Evolutionary conservation across 2,888 invertebrate genomes (phyloP).

Genomic region (Andrena trimmerana): DNA sequence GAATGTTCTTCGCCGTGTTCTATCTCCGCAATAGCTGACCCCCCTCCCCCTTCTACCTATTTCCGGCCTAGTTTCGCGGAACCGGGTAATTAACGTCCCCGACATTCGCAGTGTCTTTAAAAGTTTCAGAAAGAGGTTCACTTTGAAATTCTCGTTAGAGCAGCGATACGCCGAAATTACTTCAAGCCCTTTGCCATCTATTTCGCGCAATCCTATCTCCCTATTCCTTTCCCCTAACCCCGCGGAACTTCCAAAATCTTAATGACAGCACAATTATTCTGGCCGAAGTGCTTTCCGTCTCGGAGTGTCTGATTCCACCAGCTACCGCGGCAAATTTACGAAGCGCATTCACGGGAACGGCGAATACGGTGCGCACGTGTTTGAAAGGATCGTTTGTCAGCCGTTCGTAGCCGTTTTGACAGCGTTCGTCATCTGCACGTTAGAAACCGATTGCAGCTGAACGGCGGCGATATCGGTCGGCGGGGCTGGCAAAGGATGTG

Average conservation of each 20-base stretch:
- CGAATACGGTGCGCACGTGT: background rate
- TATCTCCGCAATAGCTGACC: slow-evolving; percentile 47
- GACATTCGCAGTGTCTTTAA: slow-evolving; percentile 39
- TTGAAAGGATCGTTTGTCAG: slow-evolving; percentile 22
- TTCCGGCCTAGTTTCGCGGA: slow-evolving; percentile 53
- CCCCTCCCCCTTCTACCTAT: slow-evolving; percentile 25
- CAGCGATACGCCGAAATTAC: slow-evolving; percentile 38
- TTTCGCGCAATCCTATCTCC: background rate
- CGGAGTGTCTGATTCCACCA: background rate
- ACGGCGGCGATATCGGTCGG: slow-evolving; percentile 38
- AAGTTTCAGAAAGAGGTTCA: slow-evolving; percentile 32
- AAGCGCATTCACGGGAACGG: background rate
- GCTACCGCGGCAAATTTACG: background rate
- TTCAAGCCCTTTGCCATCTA: slow-evolving; percentile 16
- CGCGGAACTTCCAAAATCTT: background rate
- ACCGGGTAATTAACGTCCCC: slow-evolving; percentile 47
- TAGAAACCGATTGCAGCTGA: slow-evolving; percentile 41
- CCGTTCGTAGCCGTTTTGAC: slow-evolving; percentile 22
- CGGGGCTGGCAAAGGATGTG: slow-evolving; percentile 53
- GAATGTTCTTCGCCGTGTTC: slow-evolving; percentile 40
- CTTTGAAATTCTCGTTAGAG: slow-evolving; percentile 28
- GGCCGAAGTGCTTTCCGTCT: no score
- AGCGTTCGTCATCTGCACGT: slow-evolving; percentile 15
- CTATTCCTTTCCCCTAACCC: background rate
- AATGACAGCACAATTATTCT: background rate